These are phyloP conservation scores for Pocillopora verrucosa DNA, from an alignment of 64 coral and sea anemone genomes.

Conservation along the genomic window DNA sequence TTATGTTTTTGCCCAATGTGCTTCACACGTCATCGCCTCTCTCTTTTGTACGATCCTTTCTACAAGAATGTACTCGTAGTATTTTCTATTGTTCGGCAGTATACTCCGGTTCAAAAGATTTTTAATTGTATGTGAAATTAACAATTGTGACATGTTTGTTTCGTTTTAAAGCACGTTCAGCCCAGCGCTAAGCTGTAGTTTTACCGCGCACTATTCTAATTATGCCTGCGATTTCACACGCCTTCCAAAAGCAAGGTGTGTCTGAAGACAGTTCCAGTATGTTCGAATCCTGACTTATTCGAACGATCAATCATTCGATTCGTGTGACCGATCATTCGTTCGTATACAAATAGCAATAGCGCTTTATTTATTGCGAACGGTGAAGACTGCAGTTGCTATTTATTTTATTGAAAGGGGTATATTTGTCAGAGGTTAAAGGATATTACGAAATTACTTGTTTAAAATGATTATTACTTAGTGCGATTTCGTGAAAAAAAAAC, in stretches of 20 bases:
- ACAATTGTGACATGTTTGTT: background rate
- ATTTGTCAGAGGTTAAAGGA: background rate
- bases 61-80: constrained; percentile 10
- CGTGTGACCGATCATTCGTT: background rate
- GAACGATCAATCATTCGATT: background rate
- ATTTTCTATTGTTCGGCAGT: constrained; percentile 22
- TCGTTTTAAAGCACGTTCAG: background rate
- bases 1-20: constrained; percentile 44
- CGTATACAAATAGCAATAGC: background rate
- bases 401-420: constrained; percentile 23
- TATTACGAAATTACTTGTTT: background rate
- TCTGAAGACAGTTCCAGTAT: constrained; percentile 6
- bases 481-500: background rate
- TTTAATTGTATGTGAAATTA: constrained; percentile 22
- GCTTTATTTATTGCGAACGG: background rate
- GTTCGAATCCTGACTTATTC: background rate
- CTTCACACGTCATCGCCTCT: constrained; percentile 16
- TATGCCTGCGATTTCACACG: constrained; percentile 52
- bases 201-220: constrained; percentile 33
- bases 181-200: background rate
- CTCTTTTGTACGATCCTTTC: background rate
- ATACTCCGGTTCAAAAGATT: constrained; percentile 7
- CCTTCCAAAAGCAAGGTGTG: constrained; percentile 36
- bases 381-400: constrained; percentile 15
- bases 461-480: background rate